A percentile compares a stretch with the other conserved stretches of the same genome.
Evolutionary conservation across 2,113 vertebrate species (phyloP).

Genomic region (Thamnaconus septentrionalis): DNA sequence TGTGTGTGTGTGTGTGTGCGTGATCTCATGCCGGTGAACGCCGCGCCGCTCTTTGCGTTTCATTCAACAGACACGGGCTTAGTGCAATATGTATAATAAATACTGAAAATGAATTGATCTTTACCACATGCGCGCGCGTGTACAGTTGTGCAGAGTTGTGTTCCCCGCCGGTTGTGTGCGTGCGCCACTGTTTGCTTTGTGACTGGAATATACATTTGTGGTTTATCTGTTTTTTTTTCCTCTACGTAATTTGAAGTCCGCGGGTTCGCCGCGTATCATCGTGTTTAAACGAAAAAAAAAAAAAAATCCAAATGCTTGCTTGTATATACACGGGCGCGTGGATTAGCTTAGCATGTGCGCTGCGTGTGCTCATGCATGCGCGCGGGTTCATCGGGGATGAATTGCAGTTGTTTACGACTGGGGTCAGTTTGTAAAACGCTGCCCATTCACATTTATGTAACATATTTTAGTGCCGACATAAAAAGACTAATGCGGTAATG

Average conservation of each 20-base stretch:
- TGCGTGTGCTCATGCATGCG: slow-evolving; percentile 1
- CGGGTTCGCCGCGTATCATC: slow-evolving; percentile 33
- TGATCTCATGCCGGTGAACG: slow-evolving; percentile 61
- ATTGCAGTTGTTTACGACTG: no score
- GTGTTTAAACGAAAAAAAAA: slow-evolving; percentile 40
- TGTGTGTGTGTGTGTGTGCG: slow-evolving; percentile 47
- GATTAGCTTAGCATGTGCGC: neutral
- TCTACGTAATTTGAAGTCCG: slow-evolving; percentile 22
- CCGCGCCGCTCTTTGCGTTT: slow-evolving; percentile 66
- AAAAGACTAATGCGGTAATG: no score
- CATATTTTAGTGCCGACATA: no score
- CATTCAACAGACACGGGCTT: slow-evolving; percentile 63
- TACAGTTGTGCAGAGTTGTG: slow-evolving; percentile 49
- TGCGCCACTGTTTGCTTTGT: slow-evolving; percentile 59
- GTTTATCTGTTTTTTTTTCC: slow-evolving; percentile 57
- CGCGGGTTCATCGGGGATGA: no score
- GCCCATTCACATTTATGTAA: no score
- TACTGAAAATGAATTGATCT: slow-evolving; percentile 72
- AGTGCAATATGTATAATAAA: slow-evolving; percentile 71
- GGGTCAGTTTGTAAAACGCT: no score
- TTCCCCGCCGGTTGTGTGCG: slow-evolving; percentile 24
- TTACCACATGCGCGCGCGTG: slow-evolving; percentile 58
- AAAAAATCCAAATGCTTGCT: slow-evolving; percentile 23
- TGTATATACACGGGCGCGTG: slow-evolving; percentile 22
- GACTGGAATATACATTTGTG: slow-evolving; percentile 58